A percentile compares a stretch with the other conserved stretches of the same genome.
Evolutionary conservation across 1,140 invertebrate species (phyloP).

Genomic region (Pemphigus obesinymphae): DNA sequence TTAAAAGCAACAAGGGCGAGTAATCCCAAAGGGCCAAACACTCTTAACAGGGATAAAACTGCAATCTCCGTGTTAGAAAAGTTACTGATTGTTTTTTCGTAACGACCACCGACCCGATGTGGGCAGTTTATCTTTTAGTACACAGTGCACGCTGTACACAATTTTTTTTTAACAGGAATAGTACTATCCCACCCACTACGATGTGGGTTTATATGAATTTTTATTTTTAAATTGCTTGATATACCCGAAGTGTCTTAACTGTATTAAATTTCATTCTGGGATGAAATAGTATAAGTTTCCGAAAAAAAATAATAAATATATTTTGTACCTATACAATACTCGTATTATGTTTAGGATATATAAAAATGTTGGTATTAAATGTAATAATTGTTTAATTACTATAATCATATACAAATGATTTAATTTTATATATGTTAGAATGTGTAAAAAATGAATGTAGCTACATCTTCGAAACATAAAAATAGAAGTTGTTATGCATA

Average conservation of each 20-base stretch:
- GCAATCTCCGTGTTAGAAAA: neutral
- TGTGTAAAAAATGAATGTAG: no score
- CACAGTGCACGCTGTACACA: neutral
- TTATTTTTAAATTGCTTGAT: neutral
- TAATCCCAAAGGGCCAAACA: slow-evolving; percentile 35
- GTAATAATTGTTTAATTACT: no score
- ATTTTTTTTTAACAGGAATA: neutral
- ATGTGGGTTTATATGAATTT: neutral
- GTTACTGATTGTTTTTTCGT: slow-evolving; percentile 29
- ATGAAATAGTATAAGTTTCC: neutral
- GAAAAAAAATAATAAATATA: neutral
- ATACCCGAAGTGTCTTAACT: neutral
- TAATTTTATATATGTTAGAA: no score
- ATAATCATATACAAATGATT: no score
- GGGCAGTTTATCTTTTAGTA: neutral
- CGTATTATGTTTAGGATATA: no score
- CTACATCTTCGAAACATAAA: no score
- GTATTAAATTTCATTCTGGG: neutral
- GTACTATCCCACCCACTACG: no score
- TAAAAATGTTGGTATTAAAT: no score
- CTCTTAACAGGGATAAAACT: slow-evolving; percentile 24
- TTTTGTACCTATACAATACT: neutral
- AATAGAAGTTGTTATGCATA: no score
- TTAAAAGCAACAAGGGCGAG: slow-evolving; percentile 23
- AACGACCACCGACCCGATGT: neutral